A percentile compares a stretch with the other conserved stretches of the same genome.
phyloP scores from a whole-genome alignment of 2,888 invertebrate species.

The Litoditis marina region DNA sequence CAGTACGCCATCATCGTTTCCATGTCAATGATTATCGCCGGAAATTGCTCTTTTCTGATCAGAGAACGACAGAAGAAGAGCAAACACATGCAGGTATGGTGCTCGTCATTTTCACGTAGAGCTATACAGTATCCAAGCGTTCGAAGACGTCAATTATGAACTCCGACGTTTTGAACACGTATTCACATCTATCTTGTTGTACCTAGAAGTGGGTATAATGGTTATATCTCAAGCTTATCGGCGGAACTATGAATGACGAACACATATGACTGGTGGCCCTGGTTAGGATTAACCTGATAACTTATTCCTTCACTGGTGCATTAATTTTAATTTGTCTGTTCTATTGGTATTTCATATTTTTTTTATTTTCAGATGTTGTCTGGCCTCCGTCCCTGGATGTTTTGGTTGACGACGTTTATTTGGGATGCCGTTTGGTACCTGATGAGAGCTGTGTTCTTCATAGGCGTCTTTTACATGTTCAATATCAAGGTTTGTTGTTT shows the following conservation, averaged over 20 bases:
- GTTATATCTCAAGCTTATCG: too few relatives aligned
- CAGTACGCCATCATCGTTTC: constrained; percentile 31
- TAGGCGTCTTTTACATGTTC: constrained; percentile 37
- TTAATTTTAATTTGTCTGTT: too few relatives aligned
- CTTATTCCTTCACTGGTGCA: not conserved
- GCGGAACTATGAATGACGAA: too few relatives aligned
- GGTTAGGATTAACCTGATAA: too few relatives aligned
- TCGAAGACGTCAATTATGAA: too few relatives aligned
- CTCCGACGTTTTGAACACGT: too few relatives aligned
- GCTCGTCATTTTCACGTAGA: not conserved
- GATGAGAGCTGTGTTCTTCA: constrained; percentile 34
- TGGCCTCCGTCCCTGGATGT: constrained; percentile 42
- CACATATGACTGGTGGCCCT: too few relatives aligned
- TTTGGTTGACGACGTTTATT: constrained; percentile 43
- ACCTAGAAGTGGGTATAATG: too few relatives aligned
- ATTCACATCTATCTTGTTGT: too few relatives aligned
- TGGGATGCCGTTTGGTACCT: constrained; percentile 45
- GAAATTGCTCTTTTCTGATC: constrained; percentile 42
- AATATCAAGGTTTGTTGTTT: constrained; percentile 23
- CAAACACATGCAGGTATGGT: constrained; percentile 43
- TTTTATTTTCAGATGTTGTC: constrained; percentile 36
- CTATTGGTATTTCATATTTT: too few relatives aligned
- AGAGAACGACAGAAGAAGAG: constrained; percentile 46
- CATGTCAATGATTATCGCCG: constrained; percentile 23
- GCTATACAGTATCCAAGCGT: too few relatives aligned